Percentiles rank a stretch among this genome's conserved stretches.
These are phyloP conservation scores for Brachypalpus laphriformis DNA, from an alignment of 2,888 invertebrate genomes.

Conservation along the genomic window DNA sequence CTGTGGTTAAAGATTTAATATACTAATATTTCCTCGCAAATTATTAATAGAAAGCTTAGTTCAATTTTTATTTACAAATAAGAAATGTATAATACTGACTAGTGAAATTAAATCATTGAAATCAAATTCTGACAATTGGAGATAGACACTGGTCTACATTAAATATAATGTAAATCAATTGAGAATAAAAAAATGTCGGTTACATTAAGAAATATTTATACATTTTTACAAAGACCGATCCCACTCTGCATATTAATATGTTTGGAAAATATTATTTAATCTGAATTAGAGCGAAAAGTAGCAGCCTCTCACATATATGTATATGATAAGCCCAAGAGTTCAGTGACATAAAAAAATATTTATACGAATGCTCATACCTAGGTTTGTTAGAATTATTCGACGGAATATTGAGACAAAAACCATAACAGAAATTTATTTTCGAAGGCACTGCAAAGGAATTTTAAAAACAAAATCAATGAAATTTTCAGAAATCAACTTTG, in stretches of 20 bases:
- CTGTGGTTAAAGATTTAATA: constrained; percentile 30
- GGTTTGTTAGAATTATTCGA: constrained; percentile 67
- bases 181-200: neutral
- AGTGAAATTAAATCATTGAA: neutral
- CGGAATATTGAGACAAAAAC: constrained; percentile 78
- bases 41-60: neutral
- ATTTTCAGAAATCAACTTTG: neutral
- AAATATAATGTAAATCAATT: neutral
- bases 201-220: neutral
- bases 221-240: constrained; percentile 5
- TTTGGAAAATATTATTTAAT: neutral
- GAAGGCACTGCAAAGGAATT: constrained; percentile 79
- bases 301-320: too few relatives aligned
- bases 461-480: constrained; percentile 74
- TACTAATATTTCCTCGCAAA: neutral
- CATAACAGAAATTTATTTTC: constrained; percentile 80
- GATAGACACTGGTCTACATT: neutral
- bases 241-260: neutral
- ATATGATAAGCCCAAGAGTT: neutral
- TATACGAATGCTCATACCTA: constrained; percentile 26
- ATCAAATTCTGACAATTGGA: neutral
- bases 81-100: neutral
- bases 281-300: neutral
- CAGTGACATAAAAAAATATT: neutral
- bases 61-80: neutral